phyloP scores from a whole-genome alignment of 2,888 invertebrate genomes.

The Trichopria drosophilae region DNA sequence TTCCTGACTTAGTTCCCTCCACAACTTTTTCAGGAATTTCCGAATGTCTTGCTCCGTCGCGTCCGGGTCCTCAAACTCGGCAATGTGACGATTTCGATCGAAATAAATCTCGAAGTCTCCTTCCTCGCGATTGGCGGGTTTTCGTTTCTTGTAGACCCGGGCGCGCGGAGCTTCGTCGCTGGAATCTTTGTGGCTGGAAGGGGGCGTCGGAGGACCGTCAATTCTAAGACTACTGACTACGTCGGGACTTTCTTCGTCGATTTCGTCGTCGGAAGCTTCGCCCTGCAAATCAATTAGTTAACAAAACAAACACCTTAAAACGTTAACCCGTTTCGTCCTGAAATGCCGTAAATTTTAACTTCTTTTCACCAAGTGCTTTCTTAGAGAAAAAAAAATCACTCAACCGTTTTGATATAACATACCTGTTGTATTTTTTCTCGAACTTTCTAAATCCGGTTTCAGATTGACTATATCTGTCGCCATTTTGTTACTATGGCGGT shows the following conservation, averaged over 20 bases:
- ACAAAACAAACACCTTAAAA: too few species aligned
- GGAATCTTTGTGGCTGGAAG: conserved; percentile 46
- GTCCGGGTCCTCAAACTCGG: conserved; percentile 61
- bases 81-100: conserved; percentile 59
- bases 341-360: too few species aligned
- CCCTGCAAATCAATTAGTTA: background rate
- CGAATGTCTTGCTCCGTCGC: conserved; percentile 58
- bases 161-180: conserved; percentile 42
- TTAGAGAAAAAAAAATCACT: too few species aligned
- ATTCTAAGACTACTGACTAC: conserved; percentile 38
- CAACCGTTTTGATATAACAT: too few species aligned
- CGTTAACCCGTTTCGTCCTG: too few species aligned
- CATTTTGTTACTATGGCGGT: too few species aligned
- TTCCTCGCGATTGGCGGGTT: conserved; percentile 31
- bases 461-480: too few species aligned
- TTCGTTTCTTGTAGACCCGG: conserved; percentile 35
- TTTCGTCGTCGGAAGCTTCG: background rate
- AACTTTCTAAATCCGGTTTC: too few species aligned
- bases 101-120: conserved; percentile 61
- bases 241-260: conserved; percentile 61
- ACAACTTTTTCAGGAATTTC: conserved; percentile 60
- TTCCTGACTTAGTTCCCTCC: conserved; percentile 58
- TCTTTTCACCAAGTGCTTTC: too few species aligned
- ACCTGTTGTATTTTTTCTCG: too few species aligned
- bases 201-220: conserved; percentile 49